These are phyloP conservation scores for Drosophila pandora DNA, from an alignment of 1,140 invertebrate genomes.

Conservation along the genomic window DNA sequence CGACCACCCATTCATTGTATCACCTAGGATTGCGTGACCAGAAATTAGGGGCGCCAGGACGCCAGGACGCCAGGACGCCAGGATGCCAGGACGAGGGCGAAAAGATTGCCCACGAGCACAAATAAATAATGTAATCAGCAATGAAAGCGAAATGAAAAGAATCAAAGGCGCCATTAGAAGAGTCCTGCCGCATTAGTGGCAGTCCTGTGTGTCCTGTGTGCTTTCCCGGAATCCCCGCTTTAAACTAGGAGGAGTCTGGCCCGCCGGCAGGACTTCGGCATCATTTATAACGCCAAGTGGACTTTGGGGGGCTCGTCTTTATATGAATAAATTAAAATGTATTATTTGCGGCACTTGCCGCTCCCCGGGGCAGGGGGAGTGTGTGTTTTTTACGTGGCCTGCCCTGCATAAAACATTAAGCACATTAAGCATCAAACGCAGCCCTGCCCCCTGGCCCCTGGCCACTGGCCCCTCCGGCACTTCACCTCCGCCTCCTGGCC, in stretches of 20 bases:
- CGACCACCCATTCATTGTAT: slow-evolving; percentile 1
- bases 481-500: slow-evolving; percentile 3
- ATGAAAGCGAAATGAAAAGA: slow-evolving; percentile 16
- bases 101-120: slow-evolving; percentile 11
- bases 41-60: slow-evolving; percentile 1
- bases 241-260: neutral
- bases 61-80: too few relatives aligned
- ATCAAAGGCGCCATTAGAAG: slow-evolving; percentile 14
- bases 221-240: neutral
- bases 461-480: slow-evolving; percentile 5
- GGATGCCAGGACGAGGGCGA: too few relatives aligned
- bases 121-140: slow-evolving; percentile 40
- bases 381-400: neutral
- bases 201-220: neutral
- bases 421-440: slow-evolving; percentile 49
- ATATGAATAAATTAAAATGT: slow-evolving; percentile 66
- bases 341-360: slow-evolving; percentile 46
- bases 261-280: slow-evolving; percentile 1
- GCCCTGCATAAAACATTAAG: slow-evolving; percentile 70
- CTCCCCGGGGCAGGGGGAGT: neutral
- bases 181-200: neutral
- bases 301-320: slow-evolving; percentile 30
- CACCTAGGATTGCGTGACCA: slow-evolving; percentile 35
- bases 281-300: slow-evolving; percentile 28
- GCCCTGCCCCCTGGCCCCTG: neutral